A percentile compares a stretch with the other conserved stretches of the same genome.
These are phyloP conservation scores for Parapsyche elsis DNA, from an alignment of 1,140 invertebrate genomes.

Conservation along the genomic window DNA sequence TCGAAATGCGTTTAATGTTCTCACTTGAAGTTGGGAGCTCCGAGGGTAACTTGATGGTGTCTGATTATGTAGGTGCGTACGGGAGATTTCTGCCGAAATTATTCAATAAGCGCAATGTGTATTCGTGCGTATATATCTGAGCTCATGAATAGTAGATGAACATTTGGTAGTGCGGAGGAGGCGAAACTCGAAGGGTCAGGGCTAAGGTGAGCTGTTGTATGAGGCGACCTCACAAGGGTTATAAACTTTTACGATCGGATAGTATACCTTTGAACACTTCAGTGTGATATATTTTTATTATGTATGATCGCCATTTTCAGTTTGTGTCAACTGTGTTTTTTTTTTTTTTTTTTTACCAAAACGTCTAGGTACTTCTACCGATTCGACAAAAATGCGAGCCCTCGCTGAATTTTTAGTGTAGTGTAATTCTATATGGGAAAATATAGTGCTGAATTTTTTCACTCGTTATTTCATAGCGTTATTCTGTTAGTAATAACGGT, in stretches of 20 bases:
- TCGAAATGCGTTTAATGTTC: no score
- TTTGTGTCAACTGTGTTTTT: not conserved
- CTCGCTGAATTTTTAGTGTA: no score
- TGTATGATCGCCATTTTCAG: slow-evolving; percentile 12
- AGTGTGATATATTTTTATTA: slow-evolving; percentile 25
- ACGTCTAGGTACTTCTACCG: no score
- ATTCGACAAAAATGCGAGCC: not conserved
- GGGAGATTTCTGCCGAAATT: slow-evolving; percentile 18
- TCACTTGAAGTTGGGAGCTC: no score
- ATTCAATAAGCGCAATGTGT: slow-evolving; percentile 13
- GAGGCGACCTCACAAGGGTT: not conserved
- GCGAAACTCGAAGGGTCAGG: slow-evolving; percentile 1
- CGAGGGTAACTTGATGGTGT: not conserved
- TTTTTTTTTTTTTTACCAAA: no score
- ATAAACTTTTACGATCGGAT: slow-evolving; percentile 32
- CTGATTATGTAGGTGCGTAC: not conserved
- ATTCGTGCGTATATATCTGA: not conserved
- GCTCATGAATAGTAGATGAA: slow-evolving; percentile 8
- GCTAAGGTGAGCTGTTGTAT: slow-evolving; percentile 12
- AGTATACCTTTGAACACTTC: not conserved
- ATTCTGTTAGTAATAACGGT: not conserved
- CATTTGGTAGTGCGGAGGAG: not conserved
- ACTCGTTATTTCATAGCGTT: no score
- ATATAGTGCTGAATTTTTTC: not conserved
- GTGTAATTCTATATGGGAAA: no score